Evolutionary conservation across 2,113 vertebrate genomes (phyloP), one percentile per base, ranked within the genome.

Genomic region (Camelus bactrianus): DNA sequence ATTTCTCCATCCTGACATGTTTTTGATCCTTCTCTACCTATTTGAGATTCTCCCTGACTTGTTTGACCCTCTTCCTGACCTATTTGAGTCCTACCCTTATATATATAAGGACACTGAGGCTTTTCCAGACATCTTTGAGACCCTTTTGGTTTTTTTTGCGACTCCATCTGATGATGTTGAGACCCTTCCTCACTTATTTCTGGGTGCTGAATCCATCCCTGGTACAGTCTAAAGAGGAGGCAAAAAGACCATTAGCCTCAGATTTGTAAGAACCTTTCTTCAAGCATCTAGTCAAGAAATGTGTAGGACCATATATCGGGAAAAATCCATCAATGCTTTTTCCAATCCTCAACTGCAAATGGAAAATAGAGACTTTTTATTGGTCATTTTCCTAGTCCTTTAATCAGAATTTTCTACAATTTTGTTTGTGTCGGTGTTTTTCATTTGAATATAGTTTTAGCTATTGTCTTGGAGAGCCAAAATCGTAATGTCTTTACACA

Each of bases 371-470:
- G 19, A 89, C 8, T 52, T 93, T 77, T 77, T 72, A 56, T 70
- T 72, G 5, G 19, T 89, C 5, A 82, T 93, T 95, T 92, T 93
- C 65, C 17, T 95, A 54, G 35, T 56, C 70, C 91, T 89, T 86
- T 82, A 24, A 79, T 77, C 4, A 95, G 91, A 54, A 48, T 28
- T 75, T 30, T 82, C 35, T 86, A 19, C 38, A 35, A 76, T 76
- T 76, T 69, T 82, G 42, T 50, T 60, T 90, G 52, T 26, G 24
- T 65, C 13, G 24, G 8, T 73, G 26, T 64, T 93, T 94, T 93
- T 76, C 64, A 88, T 58, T 83, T 94, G 65, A 86, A 79, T 82
- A 79, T 58, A 89, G 48, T 67, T 91, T 96, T 85, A n/a, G 46
- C 73, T 89, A 26, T 82, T 90, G 38, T 82, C 62, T 77, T 80